phyloP scores from a whole-genome alignment of 2,113 vertebrate species.

The Maccullochella peelii region DNA sequence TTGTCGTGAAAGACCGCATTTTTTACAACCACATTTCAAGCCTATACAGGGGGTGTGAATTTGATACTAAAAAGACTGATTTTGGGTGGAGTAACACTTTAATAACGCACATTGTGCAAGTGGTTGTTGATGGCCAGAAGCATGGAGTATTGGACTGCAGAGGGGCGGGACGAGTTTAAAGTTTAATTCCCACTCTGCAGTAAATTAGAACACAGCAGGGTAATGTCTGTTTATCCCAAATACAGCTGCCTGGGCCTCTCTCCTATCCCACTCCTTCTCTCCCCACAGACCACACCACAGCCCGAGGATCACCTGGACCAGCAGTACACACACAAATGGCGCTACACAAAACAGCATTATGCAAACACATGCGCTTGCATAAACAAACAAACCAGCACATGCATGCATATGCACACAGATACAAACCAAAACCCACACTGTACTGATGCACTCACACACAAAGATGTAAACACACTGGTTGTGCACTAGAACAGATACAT shows the following conservation, averaged over 20 bases:
- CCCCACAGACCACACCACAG: conserved; percentile 79
- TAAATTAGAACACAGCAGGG: conserved; percentile 84
- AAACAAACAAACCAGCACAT: conserved; percentile 71
- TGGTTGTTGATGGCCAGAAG: conserved; percentile 74
- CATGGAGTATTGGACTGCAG: conserved; percentile 61
- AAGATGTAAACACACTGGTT: conserved; percentile 35
- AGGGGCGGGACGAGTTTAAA: conserved; percentile 77
- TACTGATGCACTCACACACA: conserved; percentile 37
- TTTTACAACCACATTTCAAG: conserved; percentile 45
- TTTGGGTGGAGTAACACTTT: conserved; percentile 63
- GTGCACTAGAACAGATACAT: conserved; percentile 22
- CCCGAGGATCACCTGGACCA: conserved; percentile 91
- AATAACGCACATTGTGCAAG: conserved; percentile 74
- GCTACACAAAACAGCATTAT: conserved; percentile 67
- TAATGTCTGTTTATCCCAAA: conserved; percentile 86
- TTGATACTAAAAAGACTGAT: conserved; percentile 63
- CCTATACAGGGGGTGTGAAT: conserved; percentile 52
- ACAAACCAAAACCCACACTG: conserved; percentile 31
- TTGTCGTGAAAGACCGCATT: conserved; percentile 17
- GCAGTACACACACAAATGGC: conserved; percentile 63
- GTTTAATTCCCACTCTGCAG: conserved; percentile 82
- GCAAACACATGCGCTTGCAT: conserved; percentile 63
- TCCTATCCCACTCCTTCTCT: conserved; percentile 51
- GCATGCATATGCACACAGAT: conserved; percentile 38
- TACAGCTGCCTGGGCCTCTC: conserved; percentile 82